Conservation (phyloP, 1,140 invertebrate species). For the Cyrtorhinus lividipennis region DNA sequence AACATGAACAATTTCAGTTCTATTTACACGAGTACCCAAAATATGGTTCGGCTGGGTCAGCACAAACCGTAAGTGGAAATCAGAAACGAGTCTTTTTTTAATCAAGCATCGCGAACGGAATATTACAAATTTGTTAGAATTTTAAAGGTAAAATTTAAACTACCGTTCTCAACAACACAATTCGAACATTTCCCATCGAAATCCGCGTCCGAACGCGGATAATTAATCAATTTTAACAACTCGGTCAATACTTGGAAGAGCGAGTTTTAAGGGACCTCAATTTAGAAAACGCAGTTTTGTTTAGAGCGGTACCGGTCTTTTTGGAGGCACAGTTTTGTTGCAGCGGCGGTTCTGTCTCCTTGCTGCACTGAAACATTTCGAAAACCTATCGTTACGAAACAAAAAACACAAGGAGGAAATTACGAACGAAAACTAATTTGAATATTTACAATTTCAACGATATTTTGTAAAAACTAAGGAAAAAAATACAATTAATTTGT, state of each 20-base stretch:
- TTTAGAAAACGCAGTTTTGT: conserved; percentile 5
- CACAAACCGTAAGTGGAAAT: neutral
- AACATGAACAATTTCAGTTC: neutral
- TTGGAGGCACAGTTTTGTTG: conserved; percentile 21
- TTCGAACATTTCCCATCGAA: no score
- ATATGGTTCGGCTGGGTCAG: neutral
- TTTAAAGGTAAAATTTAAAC: no score
- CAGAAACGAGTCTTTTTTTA: neutral
- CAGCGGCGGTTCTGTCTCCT: conserved; percentile 10
- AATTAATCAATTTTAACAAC: no score
- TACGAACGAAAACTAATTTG: neutral
- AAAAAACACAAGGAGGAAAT: neutral
- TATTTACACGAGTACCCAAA: neutral
- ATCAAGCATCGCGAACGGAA: neutral
- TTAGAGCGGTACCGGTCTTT: conserved; percentile 14
- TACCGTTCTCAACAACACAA: no score
- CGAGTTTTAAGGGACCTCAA: no score
- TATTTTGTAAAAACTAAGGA: no score
- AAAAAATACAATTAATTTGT: no score
- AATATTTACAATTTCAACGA: no score
- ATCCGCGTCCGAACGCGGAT: no score
- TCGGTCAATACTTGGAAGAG: no score
- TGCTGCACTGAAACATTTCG: conserved; percentile 19
- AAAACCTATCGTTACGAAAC: conserved; percentile 1
- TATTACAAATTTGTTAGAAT: neutral